phyloP scores from a whole-genome alignment of 2,113 vertebrate species.

The Podarcis cretensis region DNA sequence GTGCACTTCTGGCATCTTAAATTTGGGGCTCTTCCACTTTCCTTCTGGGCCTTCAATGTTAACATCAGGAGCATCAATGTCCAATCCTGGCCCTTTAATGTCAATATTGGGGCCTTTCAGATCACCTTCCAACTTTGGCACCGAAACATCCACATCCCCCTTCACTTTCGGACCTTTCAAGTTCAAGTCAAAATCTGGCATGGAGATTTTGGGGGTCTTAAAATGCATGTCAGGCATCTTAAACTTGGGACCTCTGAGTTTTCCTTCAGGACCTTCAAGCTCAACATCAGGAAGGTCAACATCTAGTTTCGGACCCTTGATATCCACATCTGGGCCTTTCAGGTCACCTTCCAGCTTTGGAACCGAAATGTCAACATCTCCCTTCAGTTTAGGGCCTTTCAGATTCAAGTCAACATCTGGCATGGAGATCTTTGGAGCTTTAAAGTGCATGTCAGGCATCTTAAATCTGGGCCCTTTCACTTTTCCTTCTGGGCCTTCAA shows the following conservation, averaged over 20 bases:
- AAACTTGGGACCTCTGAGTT: slow-evolving; percentile 57
- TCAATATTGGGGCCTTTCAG: slow-evolving; percentile 32
- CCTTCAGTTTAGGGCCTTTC: slow-evolving; percentile 41
- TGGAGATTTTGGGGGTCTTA: slow-evolving; percentile 59
- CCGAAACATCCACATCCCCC: slow-evolving; percentile 60
- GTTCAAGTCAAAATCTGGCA: slow-evolving; percentile 64
- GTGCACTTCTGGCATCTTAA: slow-evolving; percentile 71
- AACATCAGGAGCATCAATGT: slow-evolving; percentile 58
- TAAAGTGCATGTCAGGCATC: slow-evolving; percentile 36
- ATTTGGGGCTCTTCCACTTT: slow-evolving; percentile 65
- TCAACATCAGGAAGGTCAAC: slow-evolving; percentile 47
- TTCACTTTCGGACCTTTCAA: slow-evolving; percentile 61
- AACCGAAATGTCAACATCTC: slow-evolving; percentile 55
- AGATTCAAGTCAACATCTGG: slow-evolving; percentile 45
- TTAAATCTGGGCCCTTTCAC: slow-evolving; percentile 38
- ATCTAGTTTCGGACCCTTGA: slow-evolving; percentile 68
- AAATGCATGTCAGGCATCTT: slow-evolving; percentile 55
- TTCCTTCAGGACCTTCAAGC: slow-evolving; percentile 49
- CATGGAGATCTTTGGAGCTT: slow-evolving; percentile 42
- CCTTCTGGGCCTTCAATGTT: slow-evolving; percentile 63
- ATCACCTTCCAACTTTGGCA: slow-evolving; percentile 51
- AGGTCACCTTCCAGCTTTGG: slow-evolving; percentile 50
- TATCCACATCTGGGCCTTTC: slow-evolving; percentile 65
- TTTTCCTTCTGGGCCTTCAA: slow-evolving; percentile 25
- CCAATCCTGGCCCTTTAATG: slow-evolving; percentile 50